Percentiles rank a stretch among this genome's conserved stretches.
Conservation (phyloP, 1,140 invertebrate species). For the Coptotermes formosanus region DNA sequence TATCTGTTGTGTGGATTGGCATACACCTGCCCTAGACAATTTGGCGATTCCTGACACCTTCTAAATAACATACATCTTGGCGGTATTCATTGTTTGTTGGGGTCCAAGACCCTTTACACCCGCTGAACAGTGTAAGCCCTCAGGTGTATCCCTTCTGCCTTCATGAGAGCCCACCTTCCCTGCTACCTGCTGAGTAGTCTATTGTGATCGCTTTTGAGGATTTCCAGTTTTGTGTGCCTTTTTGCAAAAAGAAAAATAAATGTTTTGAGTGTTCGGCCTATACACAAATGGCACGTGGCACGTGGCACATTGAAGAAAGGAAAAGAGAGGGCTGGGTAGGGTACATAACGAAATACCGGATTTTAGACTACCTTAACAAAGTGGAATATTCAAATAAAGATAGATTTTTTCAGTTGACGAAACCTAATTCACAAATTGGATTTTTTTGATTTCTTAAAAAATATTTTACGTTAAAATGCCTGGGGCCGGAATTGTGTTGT, state of each 20-base stretch:
- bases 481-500: no score
- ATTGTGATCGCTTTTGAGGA: background rate
- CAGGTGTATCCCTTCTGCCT: background rate
- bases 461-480: no score
- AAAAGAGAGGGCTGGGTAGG: background rate
- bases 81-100: background rate
- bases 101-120: background rate
- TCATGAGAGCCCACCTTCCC: background rate
- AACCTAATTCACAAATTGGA: no score
- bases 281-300: background rate
- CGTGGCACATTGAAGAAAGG: background rate
- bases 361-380: no score
- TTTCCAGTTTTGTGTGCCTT: background rate
- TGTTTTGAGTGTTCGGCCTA: background rate
- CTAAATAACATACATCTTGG: background rate
- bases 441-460: no score
- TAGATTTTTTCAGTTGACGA: no score
- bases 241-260: background rate
- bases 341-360: background rate
- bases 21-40: background rate
- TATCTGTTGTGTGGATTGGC: background rate
- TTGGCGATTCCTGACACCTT: background rate
- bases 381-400: no score
- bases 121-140: background rate
- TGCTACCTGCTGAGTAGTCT: background rate